phyloP scores from a whole-genome alignment of 30 jellyfish, hydroid and myxozoan species.

The Aurelia sp. region DNA sequence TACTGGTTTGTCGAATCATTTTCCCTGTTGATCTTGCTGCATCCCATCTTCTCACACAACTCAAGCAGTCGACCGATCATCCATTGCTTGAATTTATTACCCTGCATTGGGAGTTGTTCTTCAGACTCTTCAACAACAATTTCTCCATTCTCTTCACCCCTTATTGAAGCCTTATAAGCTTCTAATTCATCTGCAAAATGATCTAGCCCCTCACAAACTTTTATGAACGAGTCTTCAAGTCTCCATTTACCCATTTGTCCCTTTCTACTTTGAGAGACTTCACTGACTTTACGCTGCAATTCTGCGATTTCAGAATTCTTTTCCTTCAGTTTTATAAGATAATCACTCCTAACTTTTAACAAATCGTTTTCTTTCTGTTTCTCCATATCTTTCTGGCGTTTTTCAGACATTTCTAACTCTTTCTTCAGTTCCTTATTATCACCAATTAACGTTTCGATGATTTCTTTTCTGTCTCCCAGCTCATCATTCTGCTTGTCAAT shows the following conservation, averaged over 20 bases:
- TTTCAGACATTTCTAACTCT: slow-evolving; percentile 36
- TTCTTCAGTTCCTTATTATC: slow-evolving; percentile 47
- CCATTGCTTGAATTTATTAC: neutral
- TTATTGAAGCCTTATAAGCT: neutral
- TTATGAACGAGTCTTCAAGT: neutral
- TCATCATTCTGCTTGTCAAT: slow-evolving; percentile 25
- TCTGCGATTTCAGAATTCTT: slow-evolving; percentile 16
- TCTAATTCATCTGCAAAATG: neutral
- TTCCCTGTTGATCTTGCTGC: neutral
- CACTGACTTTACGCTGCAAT: neutral
- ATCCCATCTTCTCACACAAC: slow-evolving; percentile 6
- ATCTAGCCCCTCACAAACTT: neutral
- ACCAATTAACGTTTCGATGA: slow-evolving; percentile 6
- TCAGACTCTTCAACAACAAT: neutral
- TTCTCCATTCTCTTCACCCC: neutral
- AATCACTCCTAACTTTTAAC: neutral
- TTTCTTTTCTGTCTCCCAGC: slow-evolving; percentile 11
- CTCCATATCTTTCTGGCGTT: slow-evolving; percentile 9
- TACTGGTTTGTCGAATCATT: neutral
- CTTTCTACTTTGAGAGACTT: neutral
- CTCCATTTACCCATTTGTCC: neutral
- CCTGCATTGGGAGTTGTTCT: neutral
- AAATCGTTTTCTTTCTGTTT: slow-evolving; percentile 1
- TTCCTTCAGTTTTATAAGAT: slow-evolving; percentile 5
- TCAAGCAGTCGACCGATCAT: slow-evolving; percentile 19